Percentiles rank a stretch among this genome's conserved stretches.
These are phyloP conservation scores for Lycophotia porphyrea DNA, from an alignment of 2,888 invertebrate genomes.

Conservation along the genomic window DNA sequence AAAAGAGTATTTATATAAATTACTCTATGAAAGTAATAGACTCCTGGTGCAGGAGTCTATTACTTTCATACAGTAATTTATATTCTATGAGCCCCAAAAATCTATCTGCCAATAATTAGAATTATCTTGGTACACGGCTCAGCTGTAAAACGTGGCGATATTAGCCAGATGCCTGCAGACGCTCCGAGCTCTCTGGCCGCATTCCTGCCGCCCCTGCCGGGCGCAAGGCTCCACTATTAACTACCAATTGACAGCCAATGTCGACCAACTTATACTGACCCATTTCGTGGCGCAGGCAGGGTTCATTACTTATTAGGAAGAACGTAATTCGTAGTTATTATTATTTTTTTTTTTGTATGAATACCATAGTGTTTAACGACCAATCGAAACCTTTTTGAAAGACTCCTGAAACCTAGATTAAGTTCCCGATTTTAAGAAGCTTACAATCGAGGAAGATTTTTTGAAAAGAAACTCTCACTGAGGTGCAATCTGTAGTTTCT, in stretches of 20 bases:
- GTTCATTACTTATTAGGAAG: constrained; percentile 10
- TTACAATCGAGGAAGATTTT: neutral
- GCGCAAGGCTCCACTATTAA: constrained; percentile 63
- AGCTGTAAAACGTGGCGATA: neutral
- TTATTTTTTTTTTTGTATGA: neutral
- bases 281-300: constrained; percentile 15
- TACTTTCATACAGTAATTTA: too few species aligned
- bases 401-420: neutral
- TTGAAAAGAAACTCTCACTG: neutral
- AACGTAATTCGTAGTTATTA: neutral
- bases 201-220: constrained; percentile 57
- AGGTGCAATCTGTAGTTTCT: neutral
- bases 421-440: neutral
- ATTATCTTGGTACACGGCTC: constrained; percentile 4
- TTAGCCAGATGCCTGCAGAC: constrained; percentile 40
- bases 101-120: constrained; percentile 22
- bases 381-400: neutral
- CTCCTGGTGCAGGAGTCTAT: neutral
- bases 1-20: neutral
- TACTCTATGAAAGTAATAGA: neutral
- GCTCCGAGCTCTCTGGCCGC: constrained; percentile 44
- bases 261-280: constrained; percentile 53
- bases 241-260: constrained; percentile 69
- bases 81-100: constrained; percentile 29
- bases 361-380: too few species aligned